These are phyloP conservation scores for Lydus trimaculatus DNA, from an alignment of 2,888 invertebrate genomes.

Conservation along the genomic window DNA sequence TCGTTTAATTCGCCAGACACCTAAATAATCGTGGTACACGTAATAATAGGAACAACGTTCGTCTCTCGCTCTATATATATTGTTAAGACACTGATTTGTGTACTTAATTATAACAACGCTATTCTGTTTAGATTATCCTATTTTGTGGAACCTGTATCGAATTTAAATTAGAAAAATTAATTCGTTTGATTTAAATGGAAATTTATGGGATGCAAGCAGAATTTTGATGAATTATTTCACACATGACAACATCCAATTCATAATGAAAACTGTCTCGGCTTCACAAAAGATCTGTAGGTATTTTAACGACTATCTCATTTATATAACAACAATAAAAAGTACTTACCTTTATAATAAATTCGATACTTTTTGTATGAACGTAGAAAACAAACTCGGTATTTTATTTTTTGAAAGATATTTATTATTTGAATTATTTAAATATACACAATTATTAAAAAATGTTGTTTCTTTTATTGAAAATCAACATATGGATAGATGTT, in stretches of 20 bases:
- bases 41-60: too few relatives aligned
- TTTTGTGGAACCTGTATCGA: neutral
- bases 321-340: too few relatives aligned
- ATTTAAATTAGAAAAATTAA: neutral
- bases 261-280: neutral
- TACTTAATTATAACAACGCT: too few relatives aligned
- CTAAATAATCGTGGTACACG: too few relatives aligned
- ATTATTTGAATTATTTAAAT: conserved; percentile 10
- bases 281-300: too few relatives aligned
- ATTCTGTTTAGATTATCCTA: neutral
- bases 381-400: neutral
- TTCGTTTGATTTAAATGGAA: neutral
- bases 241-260: neutral
- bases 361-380: too few relatives aligned
- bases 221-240: conserved; percentile 2
- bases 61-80: too few relatives aligned
- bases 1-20: too few relatives aligned
- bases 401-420: neutral
- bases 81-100: too few relatives aligned
- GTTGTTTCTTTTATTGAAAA: neutral
- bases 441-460: conserved; percentile 6
- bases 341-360: too few relatives aligned
- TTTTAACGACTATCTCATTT: too few relatives aligned
- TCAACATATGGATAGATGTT: neutral
- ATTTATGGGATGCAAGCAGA: neutral